These are phyloP conservation scores for Ptilonorhynchus violaceus DNA, from an alignment of 2,113 vertebrate species.

Conservation along the genomic window DNA sequence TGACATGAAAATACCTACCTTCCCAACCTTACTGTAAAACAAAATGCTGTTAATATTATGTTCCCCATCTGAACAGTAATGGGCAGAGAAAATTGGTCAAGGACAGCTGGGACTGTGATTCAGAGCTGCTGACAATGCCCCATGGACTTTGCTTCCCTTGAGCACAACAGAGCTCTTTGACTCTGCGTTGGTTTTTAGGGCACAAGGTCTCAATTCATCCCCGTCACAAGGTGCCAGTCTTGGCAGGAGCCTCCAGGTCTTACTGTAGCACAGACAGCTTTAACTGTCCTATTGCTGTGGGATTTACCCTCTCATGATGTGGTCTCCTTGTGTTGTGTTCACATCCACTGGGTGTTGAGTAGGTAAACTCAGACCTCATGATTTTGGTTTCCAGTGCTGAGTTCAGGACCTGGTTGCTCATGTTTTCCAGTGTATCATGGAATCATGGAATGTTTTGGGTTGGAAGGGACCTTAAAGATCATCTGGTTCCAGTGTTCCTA, in stretches of 20 bases:
- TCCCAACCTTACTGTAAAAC: not conserved
- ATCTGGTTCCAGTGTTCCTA: not conserved
- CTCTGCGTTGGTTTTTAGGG: not conserved
- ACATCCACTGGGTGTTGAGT: not conserved
- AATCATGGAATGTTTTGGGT: not conserved
- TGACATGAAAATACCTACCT: not conserved
- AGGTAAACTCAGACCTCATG: not conserved
- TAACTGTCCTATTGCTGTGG: not conserved
- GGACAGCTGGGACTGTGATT: not conserved
- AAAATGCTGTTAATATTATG: not conserved
- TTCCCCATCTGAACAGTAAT: not conserved
- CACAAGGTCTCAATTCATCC: not conserved
- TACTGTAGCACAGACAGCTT: not conserved
- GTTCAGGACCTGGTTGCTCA: not conserved
- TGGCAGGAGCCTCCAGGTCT: slow-evolving; percentile 1
- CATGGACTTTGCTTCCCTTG: not conserved
- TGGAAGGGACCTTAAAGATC: not conserved
- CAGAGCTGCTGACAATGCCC: not conserved
- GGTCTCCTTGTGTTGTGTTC: not conserved
- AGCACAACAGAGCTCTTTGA: not conserved
- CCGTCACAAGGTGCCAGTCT: not conserved
- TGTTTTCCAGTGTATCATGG: not conserved
- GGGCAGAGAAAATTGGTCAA: not conserved
- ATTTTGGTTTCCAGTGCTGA: not conserved
- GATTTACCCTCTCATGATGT: not conserved